Evolutionary conservation across 2,797 vertebrate genomes (phyloP).

Genomic region (Phoebastria nigripes): DNA sequence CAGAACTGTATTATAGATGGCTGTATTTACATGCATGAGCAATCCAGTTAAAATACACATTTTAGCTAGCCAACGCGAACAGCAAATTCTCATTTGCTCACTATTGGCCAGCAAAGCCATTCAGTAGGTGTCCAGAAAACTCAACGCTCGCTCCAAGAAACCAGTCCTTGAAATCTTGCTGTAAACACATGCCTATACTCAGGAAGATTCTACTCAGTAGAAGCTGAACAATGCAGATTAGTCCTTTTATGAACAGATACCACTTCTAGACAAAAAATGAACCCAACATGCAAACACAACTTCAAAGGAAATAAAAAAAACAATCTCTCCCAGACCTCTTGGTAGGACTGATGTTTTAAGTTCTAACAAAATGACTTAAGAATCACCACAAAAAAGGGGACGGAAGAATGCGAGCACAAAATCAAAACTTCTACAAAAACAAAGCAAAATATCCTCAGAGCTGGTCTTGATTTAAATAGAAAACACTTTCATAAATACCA

Average conservation of each 20-base stretch:
- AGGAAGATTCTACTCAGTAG: neutral
- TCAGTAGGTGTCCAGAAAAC: neutral
- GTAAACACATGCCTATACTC: neutral
- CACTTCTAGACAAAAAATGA: neutral
- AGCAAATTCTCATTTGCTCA: neutral
- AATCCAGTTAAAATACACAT: neutral
- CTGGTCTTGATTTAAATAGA: neutral
- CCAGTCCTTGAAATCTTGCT: neutral
- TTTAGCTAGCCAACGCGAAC: neutral
- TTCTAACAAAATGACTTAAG: neutral
- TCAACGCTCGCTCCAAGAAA: neutral
- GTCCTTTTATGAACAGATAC: neutral
- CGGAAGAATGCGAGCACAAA: neutral
- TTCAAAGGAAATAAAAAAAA: neutral
- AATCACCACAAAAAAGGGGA: neutral
- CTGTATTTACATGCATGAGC: conserved; percentile 42
- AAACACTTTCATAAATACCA: neutral
- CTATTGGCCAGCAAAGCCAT: neutral
- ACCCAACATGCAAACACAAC: neutral
- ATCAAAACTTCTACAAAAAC: neutral
- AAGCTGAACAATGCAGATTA: neutral
- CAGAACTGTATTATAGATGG: neutral
- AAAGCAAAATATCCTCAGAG: neutral
- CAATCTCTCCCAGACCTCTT: neutral
- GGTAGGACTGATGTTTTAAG: neutral